These are phyloP conservation scores for Bombus balteatus DNA, from an alignment of 1,140 invertebrate genomes.

Conservation along the genomic window DNA sequence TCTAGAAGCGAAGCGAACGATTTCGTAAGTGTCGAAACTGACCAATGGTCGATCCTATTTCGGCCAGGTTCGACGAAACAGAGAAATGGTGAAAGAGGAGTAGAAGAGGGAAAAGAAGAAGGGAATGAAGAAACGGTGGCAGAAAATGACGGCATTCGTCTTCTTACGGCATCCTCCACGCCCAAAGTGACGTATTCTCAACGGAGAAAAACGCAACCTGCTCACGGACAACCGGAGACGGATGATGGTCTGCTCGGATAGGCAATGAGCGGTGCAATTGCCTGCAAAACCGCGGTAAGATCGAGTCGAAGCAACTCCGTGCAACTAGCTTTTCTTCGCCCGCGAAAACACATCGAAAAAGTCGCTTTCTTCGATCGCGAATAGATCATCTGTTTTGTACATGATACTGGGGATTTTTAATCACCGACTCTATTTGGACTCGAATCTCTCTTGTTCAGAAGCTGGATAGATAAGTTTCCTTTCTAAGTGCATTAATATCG, in stretches of 20 bases:
- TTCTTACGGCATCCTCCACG: slow-evolving; percentile 58
- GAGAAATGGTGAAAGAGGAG: background rate
- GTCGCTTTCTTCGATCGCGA: background rate
- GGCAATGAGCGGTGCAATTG: slow-evolving; percentile 45
- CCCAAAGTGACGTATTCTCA: slow-evolving; percentile 56
- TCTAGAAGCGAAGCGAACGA: no score
- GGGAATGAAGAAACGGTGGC: background rate
- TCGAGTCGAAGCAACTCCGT: background rate
- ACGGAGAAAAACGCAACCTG: slow-evolving; percentile 51
- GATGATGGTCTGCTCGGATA: slow-evolving; percentile 34
- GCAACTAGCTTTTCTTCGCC: slow-evolving; percentile 4
- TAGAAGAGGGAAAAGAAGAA: background rate
- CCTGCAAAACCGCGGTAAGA: background rate
- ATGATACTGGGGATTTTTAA: background rate
- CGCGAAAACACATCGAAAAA: background rate
- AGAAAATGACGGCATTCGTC: slow-evolving; percentile 57
- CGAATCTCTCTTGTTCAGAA: background rate
- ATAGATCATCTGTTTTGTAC: background rate
- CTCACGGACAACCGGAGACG: slow-evolving; percentile 52
- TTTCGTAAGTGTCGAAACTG: background rate
- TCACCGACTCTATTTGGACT: background rate
- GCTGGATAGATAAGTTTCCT: background rate
- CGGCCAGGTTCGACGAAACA: background rate
- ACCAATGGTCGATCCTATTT: background rate
- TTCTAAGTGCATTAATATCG: background rate